A percentile compares a stretch with the other conserved stretches of the same genome.
phyloP scores from a whole-genome alignment of 2,888 invertebrate genomes.

The Drosophila paramelanica region DNA sequence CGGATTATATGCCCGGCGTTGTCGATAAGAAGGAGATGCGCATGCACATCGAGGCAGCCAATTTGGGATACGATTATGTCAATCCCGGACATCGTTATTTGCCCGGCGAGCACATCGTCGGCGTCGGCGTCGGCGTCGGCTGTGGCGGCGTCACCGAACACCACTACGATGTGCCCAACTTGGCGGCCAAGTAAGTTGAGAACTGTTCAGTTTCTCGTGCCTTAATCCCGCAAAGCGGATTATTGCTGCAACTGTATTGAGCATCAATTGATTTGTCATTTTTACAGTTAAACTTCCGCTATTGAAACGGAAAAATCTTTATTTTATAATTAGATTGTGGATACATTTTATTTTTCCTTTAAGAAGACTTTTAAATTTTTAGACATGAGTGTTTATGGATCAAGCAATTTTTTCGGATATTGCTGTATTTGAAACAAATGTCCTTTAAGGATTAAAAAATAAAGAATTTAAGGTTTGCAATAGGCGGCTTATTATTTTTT shows the following conservation, averaged over 20 bases:
- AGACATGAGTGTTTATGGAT: too few relatives aligned
- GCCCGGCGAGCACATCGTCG: slow-evolving; percentile 76
- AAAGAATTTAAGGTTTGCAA: too few relatives aligned
- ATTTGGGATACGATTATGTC: slow-evolving; percentile 93
- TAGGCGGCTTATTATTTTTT: too few relatives aligned
- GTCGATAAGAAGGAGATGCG: slow-evolving; percentile 90
- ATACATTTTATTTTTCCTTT: too few relatives aligned
- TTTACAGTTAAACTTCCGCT: background rate
- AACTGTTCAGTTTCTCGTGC: slow-evolving; percentile 14
- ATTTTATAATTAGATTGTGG: too few relatives aligned
- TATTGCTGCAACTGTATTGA: slow-evolving; percentile 10
- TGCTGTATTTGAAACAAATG: too few relatives aligned
- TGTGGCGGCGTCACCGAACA: slow-evolving; percentile 87
- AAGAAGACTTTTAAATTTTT: too few relatives aligned
- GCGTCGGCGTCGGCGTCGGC: slow-evolving; percentile 82
- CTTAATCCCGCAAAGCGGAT: slow-evolving; percentile 33
- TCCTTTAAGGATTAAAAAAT: too few relatives aligned
- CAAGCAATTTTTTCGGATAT: too few relatives aligned
- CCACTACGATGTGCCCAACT: slow-evolving; percentile 95
- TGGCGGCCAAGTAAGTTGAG: slow-evolving; percentile 88
- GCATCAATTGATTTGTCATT: slow-evolving; percentile 1
- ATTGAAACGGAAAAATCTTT: background rate
- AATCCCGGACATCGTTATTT: slow-evolving; percentile 85
- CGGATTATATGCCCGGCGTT: slow-evolving; percentile 93
- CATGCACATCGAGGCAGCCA: slow-evolving; percentile 86